Evolutionary conservation across 2,113 vertebrate species (phyloP).

Genomic region (Hippocampus comes): DNA sequence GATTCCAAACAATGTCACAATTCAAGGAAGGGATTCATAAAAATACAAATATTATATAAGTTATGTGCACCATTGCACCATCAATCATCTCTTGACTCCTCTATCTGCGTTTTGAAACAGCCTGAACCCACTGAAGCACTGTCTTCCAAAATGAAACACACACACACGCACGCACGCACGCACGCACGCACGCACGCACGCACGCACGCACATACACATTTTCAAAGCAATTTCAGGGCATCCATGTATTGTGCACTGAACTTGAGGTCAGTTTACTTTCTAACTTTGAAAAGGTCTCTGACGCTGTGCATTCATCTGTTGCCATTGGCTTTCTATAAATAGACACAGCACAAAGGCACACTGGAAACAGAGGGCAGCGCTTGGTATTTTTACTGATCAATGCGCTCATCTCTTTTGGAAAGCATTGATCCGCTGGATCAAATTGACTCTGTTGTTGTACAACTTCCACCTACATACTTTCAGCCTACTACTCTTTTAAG

Average conservation of each 20-base stretch:
- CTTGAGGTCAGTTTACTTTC: slow-evolving; percentile 65
- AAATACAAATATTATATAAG: not conserved
- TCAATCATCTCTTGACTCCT: slow-evolving; percentile 8
- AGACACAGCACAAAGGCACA: slow-evolving; percentile 49
- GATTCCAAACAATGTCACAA: not conserved
- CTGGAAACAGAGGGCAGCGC: slow-evolving; percentile 61
- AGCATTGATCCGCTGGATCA: slow-evolving; percentile 62
- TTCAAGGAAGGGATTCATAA: not conserved
- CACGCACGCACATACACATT: slow-evolving; percentile 19
- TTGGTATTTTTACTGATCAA: slow-evolving; percentile 63
- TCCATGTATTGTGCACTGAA: slow-evolving; percentile 53
- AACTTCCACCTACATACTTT: slow-evolving; percentile 27
- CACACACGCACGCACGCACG: not conserved
- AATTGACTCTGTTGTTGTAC: slow-evolving; percentile 48
- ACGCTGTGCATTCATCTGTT: slow-evolving; percentile 55
- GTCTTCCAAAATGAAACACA: slow-evolving; percentile 30
- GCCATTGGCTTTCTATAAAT: slow-evolving; percentile 68
- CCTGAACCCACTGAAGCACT: slow-evolving; percentile 6
- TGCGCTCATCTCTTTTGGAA: slow-evolving; percentile 64
- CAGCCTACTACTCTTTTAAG: slow-evolving; percentile 16
- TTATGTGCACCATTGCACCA: not conserved
- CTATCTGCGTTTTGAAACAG: slow-evolving; percentile 21
- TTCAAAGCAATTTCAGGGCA: slow-evolving; percentile 40
- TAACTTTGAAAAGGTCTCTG: slow-evolving; percentile 65
- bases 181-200: too few relatives aligned